Evolutionary conservation across 2,888 invertebrate species (phyloP), one percentile per base, ranked within the genome.

Genomic region (Dinocampus coccinellae): DNA sequence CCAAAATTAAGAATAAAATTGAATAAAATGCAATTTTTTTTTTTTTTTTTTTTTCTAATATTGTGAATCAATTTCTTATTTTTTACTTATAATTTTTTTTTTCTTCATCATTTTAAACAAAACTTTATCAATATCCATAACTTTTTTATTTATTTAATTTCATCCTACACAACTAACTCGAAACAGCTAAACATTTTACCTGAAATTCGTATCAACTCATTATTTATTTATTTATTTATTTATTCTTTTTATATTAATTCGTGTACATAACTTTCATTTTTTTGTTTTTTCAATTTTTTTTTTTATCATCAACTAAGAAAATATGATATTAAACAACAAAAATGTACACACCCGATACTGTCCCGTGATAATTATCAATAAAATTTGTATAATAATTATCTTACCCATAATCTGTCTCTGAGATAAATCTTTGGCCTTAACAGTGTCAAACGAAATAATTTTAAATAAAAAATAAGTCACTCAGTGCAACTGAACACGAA

Each of bases 341-440:
- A 69, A 66, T 22, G 26, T 69, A 3, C 42, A 58, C 36, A 6
- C 36, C 16, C 13, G 47, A 63, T n/a, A 20, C 36, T n/a, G 16
- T 24, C n/a, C 13, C 22, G 16, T 39, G 26, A 11, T 26, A 3
- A 13, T 24, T 20, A 26, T 55, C 55, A 22, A 55, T 26, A 55
- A 11, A 55, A 55, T 7, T 6, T 16, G 16, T 7, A 7, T 3
- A 1, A 7, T 7, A n/a, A n/a, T 16, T 20, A 1, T 20, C 47
- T 16, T 20, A n/a, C 42, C 13, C 42, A 3, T n/a, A n/a, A 13
- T 3, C 42, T n/a, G 24, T 10, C 13, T 11, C 13, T 10, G 36
- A 24, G 47, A n/a, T 47, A 47, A 67, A 57, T 69, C 69, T 69
- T 69, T 69, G 69, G 69, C 69, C 69, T 55, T 69, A 16, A 13